Evolutionary conservation across 2,113 vertebrate genomes (phyloP).

Genomic region (Dermatemys mawii): DNA sequence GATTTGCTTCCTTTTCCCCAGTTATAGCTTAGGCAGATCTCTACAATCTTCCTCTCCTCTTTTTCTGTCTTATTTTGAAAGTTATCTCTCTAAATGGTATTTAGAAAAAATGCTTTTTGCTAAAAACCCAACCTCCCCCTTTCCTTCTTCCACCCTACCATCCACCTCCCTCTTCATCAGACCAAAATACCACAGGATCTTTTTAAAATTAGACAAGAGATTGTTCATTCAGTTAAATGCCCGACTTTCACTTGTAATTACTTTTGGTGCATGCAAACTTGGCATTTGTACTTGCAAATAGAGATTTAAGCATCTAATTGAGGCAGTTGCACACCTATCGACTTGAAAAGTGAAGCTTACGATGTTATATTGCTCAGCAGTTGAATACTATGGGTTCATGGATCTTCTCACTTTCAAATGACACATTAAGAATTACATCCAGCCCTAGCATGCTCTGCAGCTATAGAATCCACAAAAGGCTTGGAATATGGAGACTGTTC

Average conservation of each 20-base stretch:
- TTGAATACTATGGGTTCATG: background rate
- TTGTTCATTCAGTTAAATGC: background rate
- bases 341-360: background rate
- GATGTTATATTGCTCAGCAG: background rate
- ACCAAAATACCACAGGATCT: background rate
- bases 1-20: background rate
- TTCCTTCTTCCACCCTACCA: background rate
- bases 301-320: background rate
- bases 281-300: background rate
- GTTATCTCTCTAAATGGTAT: background rate
- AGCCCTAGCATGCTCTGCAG: background rate
- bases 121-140: background rate
- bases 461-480: slow-evolving; percentile 56
- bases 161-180: background rate
- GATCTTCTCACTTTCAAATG: background rate
- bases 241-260: background rate
- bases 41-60: background rate
- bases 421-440: background rate
- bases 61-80: background rate
- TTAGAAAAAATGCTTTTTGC: background rate
- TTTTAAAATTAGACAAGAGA: fast-evolving
- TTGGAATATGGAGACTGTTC: background rate
- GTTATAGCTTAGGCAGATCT: background rate
- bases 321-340: background rate
- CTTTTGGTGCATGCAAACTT: background rate